Evolutionary conservation across 1,140 invertebrate genomes (phyloP), one percentile per base, ranked within the genome.

Genomic region (Drosophila kepulauana): DNA sequence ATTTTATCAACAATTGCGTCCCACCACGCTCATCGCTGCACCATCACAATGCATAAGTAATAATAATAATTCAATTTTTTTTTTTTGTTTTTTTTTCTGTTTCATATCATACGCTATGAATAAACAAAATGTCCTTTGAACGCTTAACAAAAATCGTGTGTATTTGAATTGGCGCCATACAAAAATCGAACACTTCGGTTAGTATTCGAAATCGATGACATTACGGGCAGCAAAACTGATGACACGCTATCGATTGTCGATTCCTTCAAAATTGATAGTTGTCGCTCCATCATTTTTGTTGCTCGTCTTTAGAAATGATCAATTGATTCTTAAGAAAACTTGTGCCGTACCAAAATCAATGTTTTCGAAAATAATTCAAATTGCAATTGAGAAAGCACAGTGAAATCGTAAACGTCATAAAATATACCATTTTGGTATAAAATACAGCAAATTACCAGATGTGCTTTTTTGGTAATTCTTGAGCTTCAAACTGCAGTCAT

Each of bases 61-160:
- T 59, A 13, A 11, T 64, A 38, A 38, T 33, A 33, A 33, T 33
- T 6, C 5, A 6, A 28, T 56, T 63, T 57, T 72, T 66, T 67
- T 33, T 10, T 61, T 54, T 43, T 54, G 57, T 25, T 62, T 41
- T 68, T 46, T 57, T 52, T 41, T 65, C n/a, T 33, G 5, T 20
- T 57, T 57, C 25, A 20, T 38, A 59, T 35, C 35, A 67, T 38
- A 16, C 61, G 66, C 61, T 57, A 38, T 46, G 16, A 75, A 75
- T 71, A 75, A 75, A 64, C 16, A 64, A 38, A 38, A 71, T 71
- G 52, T 71, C 35, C 38, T 75, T 75, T 52, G 15, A 69, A 75
- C 46, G 68, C 61, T 57, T 71, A 71, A 28, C 15, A 41, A 25
- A 7, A 38, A 38, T 11, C 35, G 1, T 11, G 35, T 10, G 7